Evolutionary conservation across 2,888 invertebrate genomes (phyloP), one percentile per base, ranked within the genome.

Genomic region (Crocallis elinguaria): DNA sequence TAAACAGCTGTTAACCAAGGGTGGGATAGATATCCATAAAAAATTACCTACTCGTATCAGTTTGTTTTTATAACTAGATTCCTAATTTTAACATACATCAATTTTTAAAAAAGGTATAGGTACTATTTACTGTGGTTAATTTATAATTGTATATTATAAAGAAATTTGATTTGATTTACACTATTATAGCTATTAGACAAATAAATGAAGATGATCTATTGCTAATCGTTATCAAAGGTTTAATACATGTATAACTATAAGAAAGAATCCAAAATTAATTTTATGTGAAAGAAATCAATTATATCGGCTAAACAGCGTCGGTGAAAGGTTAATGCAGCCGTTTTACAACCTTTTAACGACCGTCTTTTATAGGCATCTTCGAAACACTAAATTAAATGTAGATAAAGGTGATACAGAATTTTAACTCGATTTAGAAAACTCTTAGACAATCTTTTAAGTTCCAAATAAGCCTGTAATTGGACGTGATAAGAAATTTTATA

Each of bases 251-350:
- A 19, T 37, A 11, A 14, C 13, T 19, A 35, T 42, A 49, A 43
- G 45, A 45, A 45, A 52, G 62, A 66, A 48, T 49, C 58, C 57
- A 68, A 71, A 74, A 71, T 69, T 67, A 72, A 69, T 66, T 67
- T 69, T 63, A 69, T 60, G 66, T 66, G 71, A 71, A 70, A 73
- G 66, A 71, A 84, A 82, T 82, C 83, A 83, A 84, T 85, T 84
- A 82, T 79, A 60, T 60, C 71, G 66, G 62, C 73, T 73, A 77
- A 79, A 82, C 77, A 82, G 79, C 75, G 62, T 55, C 71, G 75
- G 80, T 77, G 77, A 79, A 83, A 83, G 87, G 85, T 85, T 87
- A 87, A 87, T 87, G 80, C 77, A 69, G 74, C 73, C 66, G 73
- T 71, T 88, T 88, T 83, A 88, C 74, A 74, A 73, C 74, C 79